Evolutionary conservation across 2,113 vertebrate species (phyloP).

Genomic region (Ochotona curzoniae): DNA sequence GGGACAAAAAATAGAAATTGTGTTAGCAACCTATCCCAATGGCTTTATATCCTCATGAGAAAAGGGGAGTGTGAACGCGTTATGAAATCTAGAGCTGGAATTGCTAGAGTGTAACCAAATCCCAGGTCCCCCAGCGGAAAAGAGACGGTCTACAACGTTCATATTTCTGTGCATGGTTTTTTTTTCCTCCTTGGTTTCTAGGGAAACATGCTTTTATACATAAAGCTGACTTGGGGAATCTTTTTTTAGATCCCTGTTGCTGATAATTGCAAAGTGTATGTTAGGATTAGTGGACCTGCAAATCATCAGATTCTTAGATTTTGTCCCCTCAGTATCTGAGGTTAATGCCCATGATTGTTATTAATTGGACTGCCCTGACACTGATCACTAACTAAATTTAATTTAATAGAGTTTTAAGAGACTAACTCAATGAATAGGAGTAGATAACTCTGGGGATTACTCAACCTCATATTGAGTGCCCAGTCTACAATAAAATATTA

Average conservation of each 20-base stretch:
- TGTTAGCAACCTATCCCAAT: conserved; percentile 75
- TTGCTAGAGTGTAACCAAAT: conserved; percentile 75
- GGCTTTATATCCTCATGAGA: conserved; percentile 69
- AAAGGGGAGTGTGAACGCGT: conserved; percentile 45
- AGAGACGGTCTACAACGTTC: conserved; percentile 44
- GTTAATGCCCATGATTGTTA: conserved; percentile 60
- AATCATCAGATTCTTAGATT: neutral
- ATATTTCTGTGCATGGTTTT: conserved; percentile 44
- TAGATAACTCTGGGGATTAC: conserved; percentile 59
- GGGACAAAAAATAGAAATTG: conserved; percentile 78
- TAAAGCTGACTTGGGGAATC: conserved; percentile 72
- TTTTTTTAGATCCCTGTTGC: conserved; percentile 67
- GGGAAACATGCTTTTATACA: conserved; percentile 79
- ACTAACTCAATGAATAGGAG: conserved; percentile 48
- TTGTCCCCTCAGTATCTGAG: neutral
- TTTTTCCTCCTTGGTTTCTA: conserved; percentile 67
- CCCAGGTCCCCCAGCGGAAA: conserved; percentile 68
- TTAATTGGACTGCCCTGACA: conserved; percentile 64
- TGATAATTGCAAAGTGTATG: conserved; percentile 63
- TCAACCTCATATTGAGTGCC: conserved; percentile 56
- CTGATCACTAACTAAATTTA: conserved; percentile 72
- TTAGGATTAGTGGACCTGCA: neutral
- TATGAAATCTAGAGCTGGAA: conserved; percentile 80
- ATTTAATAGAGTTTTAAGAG: conserved; percentile 74
- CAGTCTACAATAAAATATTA: conserved; percentile 56